These are phyloP conservation scores for Mixornis gularis DNA, from an alignment of 2,113 vertebrate genomes.

Conservation along the genomic window DNA sequence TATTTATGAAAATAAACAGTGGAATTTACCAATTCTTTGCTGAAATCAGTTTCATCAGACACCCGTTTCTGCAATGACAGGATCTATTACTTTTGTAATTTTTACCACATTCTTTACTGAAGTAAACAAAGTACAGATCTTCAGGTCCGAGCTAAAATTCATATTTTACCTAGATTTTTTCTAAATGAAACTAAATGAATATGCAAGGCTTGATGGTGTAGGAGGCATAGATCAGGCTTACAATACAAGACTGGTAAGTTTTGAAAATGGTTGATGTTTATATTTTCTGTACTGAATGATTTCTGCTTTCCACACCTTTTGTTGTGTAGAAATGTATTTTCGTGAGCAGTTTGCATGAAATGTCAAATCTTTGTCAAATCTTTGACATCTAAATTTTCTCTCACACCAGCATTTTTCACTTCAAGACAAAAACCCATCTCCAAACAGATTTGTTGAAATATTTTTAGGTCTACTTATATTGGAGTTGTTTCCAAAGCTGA, in stretches of 20 bases:
- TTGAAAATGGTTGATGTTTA: not conserved
- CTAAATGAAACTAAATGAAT: not conserved
- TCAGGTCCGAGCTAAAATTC: not conserved
- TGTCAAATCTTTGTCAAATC: not conserved
- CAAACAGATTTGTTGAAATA: not conserved
- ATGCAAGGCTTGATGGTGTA: not conserved
- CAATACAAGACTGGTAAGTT: not conserved
- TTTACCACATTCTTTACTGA: not conserved
- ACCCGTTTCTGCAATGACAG: not conserved
- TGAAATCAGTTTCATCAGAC: not conserved
- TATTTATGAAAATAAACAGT: not conserved
- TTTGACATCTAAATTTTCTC: not conserved
- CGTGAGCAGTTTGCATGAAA: not conserved
- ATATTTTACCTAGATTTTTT: not conserved
- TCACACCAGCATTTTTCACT: not conserved
- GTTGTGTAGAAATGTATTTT: not conserved
- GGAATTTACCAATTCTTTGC: not conserved
- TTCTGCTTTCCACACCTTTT: not conserved
- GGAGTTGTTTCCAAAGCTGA: not conserved
- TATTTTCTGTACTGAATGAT: not conserved
- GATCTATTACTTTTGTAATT: not conserved
- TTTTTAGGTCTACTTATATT: not conserved
- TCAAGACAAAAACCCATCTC: not conserved
- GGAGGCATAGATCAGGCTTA: not conserved
- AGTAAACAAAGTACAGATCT: not conserved